Conservation (phyloP, 2,113 vertebrate genomes). For the Aldabrachelys gigantea region DNA sequence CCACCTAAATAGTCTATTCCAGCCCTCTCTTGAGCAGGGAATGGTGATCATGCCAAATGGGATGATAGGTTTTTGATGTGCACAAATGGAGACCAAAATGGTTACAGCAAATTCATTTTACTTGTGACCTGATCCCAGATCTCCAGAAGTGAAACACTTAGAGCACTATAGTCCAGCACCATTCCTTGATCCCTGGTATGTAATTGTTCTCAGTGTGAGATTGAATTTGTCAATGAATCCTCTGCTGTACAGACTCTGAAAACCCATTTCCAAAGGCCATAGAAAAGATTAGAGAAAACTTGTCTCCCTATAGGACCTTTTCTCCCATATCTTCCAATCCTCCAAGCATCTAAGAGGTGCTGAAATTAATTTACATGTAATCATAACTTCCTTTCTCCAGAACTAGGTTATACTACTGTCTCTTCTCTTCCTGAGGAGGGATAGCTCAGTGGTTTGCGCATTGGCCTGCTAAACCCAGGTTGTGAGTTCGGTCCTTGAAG, state of each 20-base stretch:
- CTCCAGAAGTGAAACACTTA: background rate
- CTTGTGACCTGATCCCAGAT: background rate
- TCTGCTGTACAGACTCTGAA: background rate
- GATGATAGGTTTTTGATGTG: background rate
- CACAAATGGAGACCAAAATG: background rate
- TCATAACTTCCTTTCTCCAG: conserved; percentile 1
- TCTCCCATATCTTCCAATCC: background rate
- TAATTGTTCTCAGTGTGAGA: background rate
- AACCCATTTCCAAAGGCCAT: background rate
- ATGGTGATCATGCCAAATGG: background rate
- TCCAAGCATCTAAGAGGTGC: background rate
- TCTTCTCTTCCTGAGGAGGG: background rate
- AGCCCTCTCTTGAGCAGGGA: background rate
- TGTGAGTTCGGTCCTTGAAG: too few species aligned
- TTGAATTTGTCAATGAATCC: background rate
- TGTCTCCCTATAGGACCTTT: background rate
- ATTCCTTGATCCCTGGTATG: background rate
- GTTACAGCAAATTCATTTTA: background rate
- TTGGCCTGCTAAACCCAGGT: too few species aligned
- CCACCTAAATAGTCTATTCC: background rate
- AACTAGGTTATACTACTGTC: background rate
- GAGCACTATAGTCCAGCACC: background rate
- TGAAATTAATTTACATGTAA: background rate
- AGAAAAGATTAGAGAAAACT: background rate
- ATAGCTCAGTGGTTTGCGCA: too few species aligned